phyloP scores from a whole-genome alignment of 53 echinoderm and acorn worm species.

The Henricia sp. region DNA sequence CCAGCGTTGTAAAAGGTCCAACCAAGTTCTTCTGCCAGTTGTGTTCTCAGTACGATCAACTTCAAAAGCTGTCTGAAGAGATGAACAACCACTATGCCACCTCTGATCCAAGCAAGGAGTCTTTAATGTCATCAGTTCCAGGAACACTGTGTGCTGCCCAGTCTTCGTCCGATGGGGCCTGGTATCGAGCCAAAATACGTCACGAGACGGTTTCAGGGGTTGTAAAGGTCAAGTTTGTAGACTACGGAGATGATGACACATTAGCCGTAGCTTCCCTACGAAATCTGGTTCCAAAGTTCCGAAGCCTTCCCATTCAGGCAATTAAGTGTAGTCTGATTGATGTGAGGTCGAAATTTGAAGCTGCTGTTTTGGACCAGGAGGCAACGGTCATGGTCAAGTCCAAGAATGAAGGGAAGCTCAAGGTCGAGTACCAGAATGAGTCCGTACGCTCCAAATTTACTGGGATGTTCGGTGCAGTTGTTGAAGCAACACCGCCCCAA shows the following conservation, averaged over 20 bases:
- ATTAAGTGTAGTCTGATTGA: slow-evolving; percentile 74
- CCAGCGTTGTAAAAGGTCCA: slow-evolving; percentile 75
- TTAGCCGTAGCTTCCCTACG: slow-evolving; percentile 55
- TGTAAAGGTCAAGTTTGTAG: slow-evolving; percentile 81
- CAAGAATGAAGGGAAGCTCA: slow-evolving; percentile 61
- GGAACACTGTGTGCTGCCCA: slow-evolving; percentile 72
- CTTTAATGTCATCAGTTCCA: slow-evolving; percentile 1
- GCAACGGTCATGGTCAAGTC: slow-evolving; percentile 70
- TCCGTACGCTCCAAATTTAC: slow-evolving; percentile 63
- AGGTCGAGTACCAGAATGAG: slow-evolving; percentile 68
- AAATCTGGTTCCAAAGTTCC: slow-evolving; percentile 42
- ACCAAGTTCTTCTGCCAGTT: slow-evolving; percentile 82
- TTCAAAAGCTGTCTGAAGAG: slow-evolving; percentile 26
- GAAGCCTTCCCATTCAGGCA: slow-evolving; percentile 77
- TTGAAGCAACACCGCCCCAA: not conserved
- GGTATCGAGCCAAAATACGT: slow-evolving; percentile 85
- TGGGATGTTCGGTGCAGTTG: slow-evolving; percentile 40
- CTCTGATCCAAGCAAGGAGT: slow-evolving; percentile 26
- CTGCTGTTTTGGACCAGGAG: slow-evolving; percentile 79
- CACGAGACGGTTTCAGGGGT: slow-evolving; percentile 29
- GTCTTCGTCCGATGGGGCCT: slow-evolving; percentile 78
- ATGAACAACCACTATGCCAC: slow-evolving; percentile 42
- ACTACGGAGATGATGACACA: slow-evolving; percentile 81
- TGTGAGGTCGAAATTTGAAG: slow-evolving; percentile 65
- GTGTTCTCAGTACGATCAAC: slow-evolving; percentile 41